Conservation (phyloP, 2,113 vertebrate species). For the Coryphaenoides rupestris region DNA sequence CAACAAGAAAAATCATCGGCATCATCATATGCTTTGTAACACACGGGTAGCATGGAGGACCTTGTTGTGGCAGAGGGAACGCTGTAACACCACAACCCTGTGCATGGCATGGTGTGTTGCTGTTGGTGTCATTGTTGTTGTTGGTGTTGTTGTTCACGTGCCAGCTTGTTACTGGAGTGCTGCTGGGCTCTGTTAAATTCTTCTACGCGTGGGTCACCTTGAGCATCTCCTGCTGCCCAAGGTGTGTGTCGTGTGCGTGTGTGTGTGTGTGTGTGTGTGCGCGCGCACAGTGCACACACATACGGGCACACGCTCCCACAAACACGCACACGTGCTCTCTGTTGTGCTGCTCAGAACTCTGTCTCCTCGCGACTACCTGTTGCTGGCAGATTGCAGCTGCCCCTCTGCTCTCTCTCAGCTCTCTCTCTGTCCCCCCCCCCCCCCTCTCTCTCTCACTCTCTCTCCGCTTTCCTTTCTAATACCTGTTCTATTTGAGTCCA, state of each 20-base stretch:
- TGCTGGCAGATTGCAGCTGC: slow-evolving; percentile 62
- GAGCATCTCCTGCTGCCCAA: slow-evolving; percentile 32
- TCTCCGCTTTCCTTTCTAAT: slow-evolving; percentile 44
- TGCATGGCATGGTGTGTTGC: slow-evolving; percentile 1
- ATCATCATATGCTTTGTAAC: too few relatives aligned
- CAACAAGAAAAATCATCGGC: too few relatives aligned
- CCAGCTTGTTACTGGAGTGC: slow-evolving; percentile 19
- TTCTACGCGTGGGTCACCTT: slow-evolving; percentile 39
- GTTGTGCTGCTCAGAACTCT: slow-evolving; percentile 45
- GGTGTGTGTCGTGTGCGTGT: too few relatives aligned
- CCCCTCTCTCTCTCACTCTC: slow-evolving; percentile 12
- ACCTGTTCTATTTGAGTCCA: slow-evolving; percentile 67
- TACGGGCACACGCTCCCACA: slow-evolving; percentile 2
- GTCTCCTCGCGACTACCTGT: slow-evolving; percentile 72
- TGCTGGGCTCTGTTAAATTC: slow-evolving; percentile 17
- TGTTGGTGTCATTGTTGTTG: too few relatives aligned
- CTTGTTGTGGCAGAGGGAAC: too few relatives aligned
- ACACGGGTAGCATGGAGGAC: too few relatives aligned
- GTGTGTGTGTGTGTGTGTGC: too few relatives aligned
- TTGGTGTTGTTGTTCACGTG: slow-evolving; percentile 30
- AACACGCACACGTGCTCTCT: not conserved
- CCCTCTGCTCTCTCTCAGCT: slow-evolving; percentile 17
- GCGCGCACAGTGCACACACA: slow-evolving; percentile 7
- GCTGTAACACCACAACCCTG: too few relatives aligned
- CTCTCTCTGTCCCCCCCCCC: too few relatives aligned